Evolutionary conservation across 2,113 vertebrate species (phyloP), one percentile per base, ranked within the genome.

Genomic region (Silurus asotus): DNA sequence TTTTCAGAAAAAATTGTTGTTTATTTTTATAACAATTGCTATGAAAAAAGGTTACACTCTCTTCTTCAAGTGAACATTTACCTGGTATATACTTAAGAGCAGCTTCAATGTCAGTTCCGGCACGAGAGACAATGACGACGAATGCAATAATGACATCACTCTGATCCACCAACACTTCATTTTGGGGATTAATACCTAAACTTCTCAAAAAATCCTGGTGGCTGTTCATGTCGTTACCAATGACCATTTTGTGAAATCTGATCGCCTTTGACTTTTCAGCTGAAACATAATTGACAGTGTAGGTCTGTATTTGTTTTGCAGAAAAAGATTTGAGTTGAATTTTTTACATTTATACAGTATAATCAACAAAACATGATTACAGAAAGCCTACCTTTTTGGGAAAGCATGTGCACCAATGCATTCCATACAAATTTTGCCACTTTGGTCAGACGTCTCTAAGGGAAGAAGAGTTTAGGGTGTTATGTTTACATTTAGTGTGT

Each of bases 61-160:
- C 7, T 10, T 49, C 10, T 49, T 49, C 28, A 10, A 49, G 1
- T n/a, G 59, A 56, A 28, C 19, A 23, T 6, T 51, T 84, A 77
- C 61, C 58, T 65, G 83, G 74, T 55, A 84, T 77, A 0, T 8
- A 7, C n/a, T 14, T 6, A 28, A 84, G 74, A 56, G 59, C 83
- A 6, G 9, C 10, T 37, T n/a, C 14, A 20, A 84, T 84, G 59
- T 84, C 74, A 0, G 83, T 84, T 77, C 59, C 72, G 55, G 25
- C 72, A 55, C 83, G 83, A 55, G 83, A 84, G 6, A 23, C 25
- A 3, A 78, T 56, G 0, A 74, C 8, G 6, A 84, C 17, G 11
- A 84, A 84, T 37, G 74, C 72, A 5, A 84, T 55, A n/a, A 84
- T 65, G 49, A 78, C 49, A 8, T 84, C 69, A 48, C 82, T 48